phyloP scores from a whole-genome alignment of 2,113 vertebrate genomes.

The Pseudopipra pipra region DNA sequence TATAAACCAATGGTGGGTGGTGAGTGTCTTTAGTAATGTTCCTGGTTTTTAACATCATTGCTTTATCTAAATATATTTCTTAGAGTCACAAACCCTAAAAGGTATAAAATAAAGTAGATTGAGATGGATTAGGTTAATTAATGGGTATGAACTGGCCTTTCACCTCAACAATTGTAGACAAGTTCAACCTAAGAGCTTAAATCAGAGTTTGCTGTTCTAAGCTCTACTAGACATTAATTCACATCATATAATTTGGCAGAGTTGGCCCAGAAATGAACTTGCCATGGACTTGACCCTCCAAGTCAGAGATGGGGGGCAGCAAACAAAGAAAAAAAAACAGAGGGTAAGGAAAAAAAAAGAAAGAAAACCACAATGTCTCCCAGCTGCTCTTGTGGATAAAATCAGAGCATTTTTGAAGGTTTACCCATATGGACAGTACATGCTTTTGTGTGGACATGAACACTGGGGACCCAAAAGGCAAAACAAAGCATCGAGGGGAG shows the following conservation, averaged over 20 bases:
- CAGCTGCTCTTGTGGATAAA: slow-evolving; percentile 13
- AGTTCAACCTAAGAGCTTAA: slow-evolving; percentile 79
- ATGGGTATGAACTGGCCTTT: slow-evolving; percentile 76
- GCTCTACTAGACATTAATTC: slow-evolving; percentile 76
- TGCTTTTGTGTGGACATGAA: neutral
- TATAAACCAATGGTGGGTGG: slow-evolving; percentile 11
- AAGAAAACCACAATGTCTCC: neutral
- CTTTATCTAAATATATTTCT: slow-evolving; percentile 71
- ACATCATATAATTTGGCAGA: slow-evolving; percentile 81
- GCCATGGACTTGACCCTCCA: slow-evolving; percentile 65
- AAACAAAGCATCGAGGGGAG: neutral
- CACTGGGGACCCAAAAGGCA: neutral
- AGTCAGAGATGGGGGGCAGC: slow-evolving; percentile 42
- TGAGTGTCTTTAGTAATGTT: slow-evolving; percentile 45
- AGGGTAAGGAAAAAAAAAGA: no score
- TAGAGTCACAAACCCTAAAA: slow-evolving; percentile 64
- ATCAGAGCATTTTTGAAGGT: neutral
- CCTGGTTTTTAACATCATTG: slow-evolving; percentile 44
- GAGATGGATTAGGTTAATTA: slow-evolving; percentile 80
- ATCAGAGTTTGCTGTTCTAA: slow-evolving; percentile 76
- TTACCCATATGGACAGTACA: neutral
- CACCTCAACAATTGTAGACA: slow-evolving; percentile 74
- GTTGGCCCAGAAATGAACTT: slow-evolving; percentile 81
- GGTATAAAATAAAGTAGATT: slow-evolving; percentile 75
- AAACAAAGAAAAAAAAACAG: neutral